phyloP scores from a whole-genome alignment of 2,888 invertebrate genomes.

The Idaea dimidiata region DNA sequence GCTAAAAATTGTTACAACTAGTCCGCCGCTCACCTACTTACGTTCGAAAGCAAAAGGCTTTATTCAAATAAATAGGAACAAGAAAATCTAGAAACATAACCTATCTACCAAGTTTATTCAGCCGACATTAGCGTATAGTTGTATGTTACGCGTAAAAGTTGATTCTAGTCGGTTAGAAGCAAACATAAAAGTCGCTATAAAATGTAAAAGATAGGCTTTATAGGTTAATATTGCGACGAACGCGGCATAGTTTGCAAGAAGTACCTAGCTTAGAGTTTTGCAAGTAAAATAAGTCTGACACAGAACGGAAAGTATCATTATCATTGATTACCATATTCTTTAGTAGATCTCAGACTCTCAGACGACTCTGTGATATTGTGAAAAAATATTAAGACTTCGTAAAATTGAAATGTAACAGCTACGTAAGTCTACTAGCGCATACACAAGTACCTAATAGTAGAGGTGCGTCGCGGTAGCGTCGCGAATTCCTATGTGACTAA shows the following conservation, averaged over 20 bases:
- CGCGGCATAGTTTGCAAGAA: slow-evolving; percentile 26
- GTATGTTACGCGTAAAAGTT: slow-evolving; percentile 15
- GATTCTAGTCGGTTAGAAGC: slow-evolving; percentile 29
- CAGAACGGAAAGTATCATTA: slow-evolving; percentile 23
- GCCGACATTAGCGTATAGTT: slow-evolving; percentile 16
- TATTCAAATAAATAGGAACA: not conserved
- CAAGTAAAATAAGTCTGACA: slow-evolving; percentile 29
- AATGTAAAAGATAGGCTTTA: slow-evolving; percentile 32
- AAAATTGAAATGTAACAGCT: not conserved
- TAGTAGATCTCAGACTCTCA: not conserved
- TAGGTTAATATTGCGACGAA: slow-evolving; percentile 27
- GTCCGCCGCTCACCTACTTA: too few species aligned
- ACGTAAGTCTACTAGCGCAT: not conserved
- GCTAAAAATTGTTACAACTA: too few species aligned
- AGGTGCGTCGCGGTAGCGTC: too few species aligned
- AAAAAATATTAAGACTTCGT: not conserved
- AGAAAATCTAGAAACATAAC: not conserved
- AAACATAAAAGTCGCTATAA: slow-evolving; percentile 32
- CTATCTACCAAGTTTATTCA: slow-evolving; percentile 1
- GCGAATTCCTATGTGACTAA: too few species aligned
- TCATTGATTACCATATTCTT: slow-evolving; percentile 17
- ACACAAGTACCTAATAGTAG: too few species aligned
- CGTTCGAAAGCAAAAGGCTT: too few species aligned
- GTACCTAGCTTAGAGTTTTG: slow-evolving; percentile 23
- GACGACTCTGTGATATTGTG: not conserved